Evolutionary conservation across 92 coral and sea anemone species (phyloP).

Genomic region (Isaurus tuberculatus): DNA sequence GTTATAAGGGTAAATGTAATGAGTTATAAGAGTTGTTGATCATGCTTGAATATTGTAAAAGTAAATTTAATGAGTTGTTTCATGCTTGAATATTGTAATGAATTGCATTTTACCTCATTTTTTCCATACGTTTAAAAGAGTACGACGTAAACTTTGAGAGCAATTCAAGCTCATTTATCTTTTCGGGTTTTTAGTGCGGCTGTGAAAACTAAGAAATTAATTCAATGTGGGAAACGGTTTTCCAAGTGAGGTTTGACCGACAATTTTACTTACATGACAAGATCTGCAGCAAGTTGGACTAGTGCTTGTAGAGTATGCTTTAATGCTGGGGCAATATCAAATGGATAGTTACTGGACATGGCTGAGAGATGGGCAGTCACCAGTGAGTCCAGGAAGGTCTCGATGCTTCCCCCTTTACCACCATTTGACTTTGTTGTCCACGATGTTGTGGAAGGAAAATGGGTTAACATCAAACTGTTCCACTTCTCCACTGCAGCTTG

Average conservation of each 20-base stretch:
- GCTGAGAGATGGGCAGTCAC: conserved; percentile 91
- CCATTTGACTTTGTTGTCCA: conserved; percentile 66
- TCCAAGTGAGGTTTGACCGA: background rate
- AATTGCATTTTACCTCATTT: background rate
- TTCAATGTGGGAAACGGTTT: background rate
- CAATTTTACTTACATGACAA: conserved; percentile 72
- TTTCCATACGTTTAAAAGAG: background rate
- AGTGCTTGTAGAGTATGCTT: conserved; percentile 86
- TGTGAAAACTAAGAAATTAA: background rate
- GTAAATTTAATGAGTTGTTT: no score
- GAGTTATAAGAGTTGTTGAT: no score
- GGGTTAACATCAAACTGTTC: conserved; percentile 74
- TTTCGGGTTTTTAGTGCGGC: background rate
- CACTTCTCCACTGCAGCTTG: conserved; percentile 84
- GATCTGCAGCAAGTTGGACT: conserved; percentile 83
- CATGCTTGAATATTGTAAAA: no score
- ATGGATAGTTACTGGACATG: conserved; percentile 77
- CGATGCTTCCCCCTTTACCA: conserved; percentile 59
- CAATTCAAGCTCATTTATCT: background rate
- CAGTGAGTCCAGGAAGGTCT: conserved; percentile 76
- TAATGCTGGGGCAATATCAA: conserved; percentile 86
- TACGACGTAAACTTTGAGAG: background rate
- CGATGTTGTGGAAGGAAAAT: conserved; percentile 76
- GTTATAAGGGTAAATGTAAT: no score
- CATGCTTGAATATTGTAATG: no score